Evolutionary conservation across 2,888 invertebrate species (phyloP), one percentile per base, ranked within the genome.

Genomic region (Antheraea assamensis): DNA sequence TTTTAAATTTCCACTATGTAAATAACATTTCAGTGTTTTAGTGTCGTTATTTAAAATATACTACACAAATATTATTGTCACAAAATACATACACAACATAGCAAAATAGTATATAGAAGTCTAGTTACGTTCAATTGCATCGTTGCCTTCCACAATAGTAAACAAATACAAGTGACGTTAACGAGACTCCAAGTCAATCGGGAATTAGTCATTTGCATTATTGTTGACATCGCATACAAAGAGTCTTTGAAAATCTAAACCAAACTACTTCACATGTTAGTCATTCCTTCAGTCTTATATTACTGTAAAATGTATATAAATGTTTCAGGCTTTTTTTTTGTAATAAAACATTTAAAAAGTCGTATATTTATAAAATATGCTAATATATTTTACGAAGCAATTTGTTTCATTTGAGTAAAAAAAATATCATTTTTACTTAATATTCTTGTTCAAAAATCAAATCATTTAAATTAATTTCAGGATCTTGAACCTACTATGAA

Each of bases 141-240:
- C 31, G 31, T 31, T 66, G 31, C 5, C 19, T 66, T 73, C n/a
- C n/a, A 42, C 68, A 68, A 74, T 61, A 66, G n/a, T 70, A 75
- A 72, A 74, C 74, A 76, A 75, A 78, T 71, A 77, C 76, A 77
- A 77, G 73, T 71, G 74, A 52, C 72, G 73, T 66, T 79, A 76
- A 77, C 78, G 79, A 77, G 74, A 72, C 13, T 52, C 49, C n/a
- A 66, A 55, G 72, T 21, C 73, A 27, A 42, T 64, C 17, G 73
- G 74, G 74, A 74, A 73, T 73, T 31, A 52, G 31, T 66, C 70
- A 52, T 61, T 30, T 72, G 72, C 68, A 72, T 31, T 58, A 70
- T 70, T 70, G 71, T 72, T 52, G 71, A 31, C 19, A 58, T 64
- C 64, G 72, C 72, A 72, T 61, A 47, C 31, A 72, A 47, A 42